These are phyloP conservation scores for Dreissena rostriformis DNA, from an alignment of 1,140 invertebrate genomes.

Conservation along the genomic window DNA sequence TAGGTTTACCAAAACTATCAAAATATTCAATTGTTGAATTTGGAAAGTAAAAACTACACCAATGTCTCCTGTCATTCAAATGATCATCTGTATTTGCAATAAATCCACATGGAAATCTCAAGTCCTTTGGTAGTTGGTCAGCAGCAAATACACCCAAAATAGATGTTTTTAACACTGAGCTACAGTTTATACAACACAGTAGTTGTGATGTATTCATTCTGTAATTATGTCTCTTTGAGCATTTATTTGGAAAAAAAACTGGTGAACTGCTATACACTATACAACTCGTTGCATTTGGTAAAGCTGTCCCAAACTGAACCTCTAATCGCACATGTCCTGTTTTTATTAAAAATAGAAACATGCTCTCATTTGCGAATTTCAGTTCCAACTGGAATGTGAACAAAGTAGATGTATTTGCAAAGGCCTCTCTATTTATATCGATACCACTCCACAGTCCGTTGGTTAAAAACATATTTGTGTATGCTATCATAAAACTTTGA, in stretches of 20 bases:
- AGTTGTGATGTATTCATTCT: constrained; percentile 42
- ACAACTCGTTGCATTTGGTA: constrained; percentile 43
- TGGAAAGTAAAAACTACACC: constrained; percentile 32
- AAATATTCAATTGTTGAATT: constrained; percentile 32
- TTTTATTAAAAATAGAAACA: constrained; percentile 31
- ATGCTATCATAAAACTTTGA: constrained; percentile 37
- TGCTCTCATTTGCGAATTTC: constrained; percentile 12
- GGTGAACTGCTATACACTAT: constrained; percentile 39
- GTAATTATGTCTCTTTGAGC: constrained; percentile 45
- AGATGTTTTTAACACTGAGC: neutral
- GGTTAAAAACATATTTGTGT: constrained; percentile 30
- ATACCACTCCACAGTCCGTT: constrained; percentile 32
- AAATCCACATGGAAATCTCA: constrained; percentile 32
- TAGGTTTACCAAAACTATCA: constrained; percentile 38
- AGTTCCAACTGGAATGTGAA: constrained; percentile 48
- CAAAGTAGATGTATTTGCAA: constrained; percentile 36
- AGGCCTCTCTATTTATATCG: constrained; percentile 44
- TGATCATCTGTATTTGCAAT: constrained; percentile 30
- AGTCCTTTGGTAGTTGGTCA: constrained; percentile 17
- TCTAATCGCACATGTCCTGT: constrained; percentile 43
- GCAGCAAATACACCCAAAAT: constrained; percentile 38
- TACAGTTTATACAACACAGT: constrained; percentile 45
- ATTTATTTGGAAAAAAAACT: constrained; percentile 44
- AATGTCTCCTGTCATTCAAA: neutral
- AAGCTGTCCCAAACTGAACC: constrained; percentile 38